Percentiles rank a stretch among this genome's conserved stretches.
Evolutionary conservation across 1,140 invertebrate species (phyloP).

Genomic region (Trachelipus rathkii): DNA sequence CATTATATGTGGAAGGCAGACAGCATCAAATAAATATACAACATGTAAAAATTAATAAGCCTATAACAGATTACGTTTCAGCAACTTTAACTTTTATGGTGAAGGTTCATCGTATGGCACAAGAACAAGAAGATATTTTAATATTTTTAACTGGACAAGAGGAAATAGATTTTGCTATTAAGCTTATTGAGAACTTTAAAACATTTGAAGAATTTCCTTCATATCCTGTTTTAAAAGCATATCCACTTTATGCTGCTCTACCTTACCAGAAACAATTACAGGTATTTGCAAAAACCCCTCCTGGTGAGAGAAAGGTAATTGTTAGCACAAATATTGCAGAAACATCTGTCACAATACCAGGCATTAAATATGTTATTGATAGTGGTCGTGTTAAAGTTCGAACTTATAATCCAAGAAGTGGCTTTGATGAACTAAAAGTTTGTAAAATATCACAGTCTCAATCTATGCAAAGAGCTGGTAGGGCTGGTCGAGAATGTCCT

Average conservation of each 20-base stretch:
- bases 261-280: slow-evolving; percentile 70
- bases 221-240: slow-evolving; percentile 62
- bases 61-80: slow-evolving; percentile 79
- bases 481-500: slow-evolving; percentile 78
- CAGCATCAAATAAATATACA: slow-evolving; percentile 72
- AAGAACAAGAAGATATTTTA: slow-evolving; percentile 79
- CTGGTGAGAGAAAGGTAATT: slow-evolving; percentile 77
- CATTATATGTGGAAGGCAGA: slow-evolving; percentile 83
- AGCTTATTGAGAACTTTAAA: slow-evolving; percentile 68
- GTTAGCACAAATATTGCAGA: slow-evolving; percentile 97
- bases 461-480: slow-evolving; percentile 82
- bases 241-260: slow-evolving; percentile 77
- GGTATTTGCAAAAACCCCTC: slow-evolving; percentile 65
- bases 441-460: slow-evolving; percentile 83
- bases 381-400: slow-evolving; percentile 87
- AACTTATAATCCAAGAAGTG: slow-evolving; percentile 73
- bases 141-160: slow-evolving; percentile 99
- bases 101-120: slow-evolving; percentile 79
- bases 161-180: slow-evolving; percentile 87
- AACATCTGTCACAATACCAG: slow-evolving; percentile 91
- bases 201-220: slow-evolving; percentile 56
- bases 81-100: slow-evolving; percentile 77
- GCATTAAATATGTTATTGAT: slow-evolving; percentile 91
- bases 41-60: slow-evolving; percentile 60
- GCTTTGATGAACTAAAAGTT: slow-evolving; percentile 78